phyloP scores from a whole-genome alignment of 2,797 vertebrate genomes.

The Ateles fusciceps region DNA sequence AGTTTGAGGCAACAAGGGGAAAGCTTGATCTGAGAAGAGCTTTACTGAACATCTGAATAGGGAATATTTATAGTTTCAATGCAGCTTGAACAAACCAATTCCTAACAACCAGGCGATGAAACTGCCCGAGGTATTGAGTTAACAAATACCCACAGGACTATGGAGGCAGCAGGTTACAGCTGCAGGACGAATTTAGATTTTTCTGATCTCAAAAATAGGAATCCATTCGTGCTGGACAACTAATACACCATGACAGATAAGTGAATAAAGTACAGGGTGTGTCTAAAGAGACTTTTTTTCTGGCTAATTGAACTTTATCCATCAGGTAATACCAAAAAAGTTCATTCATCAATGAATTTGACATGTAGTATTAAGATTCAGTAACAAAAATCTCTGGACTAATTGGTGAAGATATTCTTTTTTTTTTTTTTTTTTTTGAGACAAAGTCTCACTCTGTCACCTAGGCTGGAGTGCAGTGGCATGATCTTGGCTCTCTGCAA shows the following conservation, averaged over 20 bases:
- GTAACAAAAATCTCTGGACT: conserved; percentile 40
- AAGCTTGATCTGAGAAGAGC: conserved; percentile 29
- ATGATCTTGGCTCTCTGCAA: background rate
- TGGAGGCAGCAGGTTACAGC: background rate
- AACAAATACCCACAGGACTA: background rate
- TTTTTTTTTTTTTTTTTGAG: background rate
- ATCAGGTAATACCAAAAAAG: background rate
- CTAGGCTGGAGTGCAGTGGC: background rate
- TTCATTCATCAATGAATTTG: background rate
- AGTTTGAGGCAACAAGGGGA: background rate
- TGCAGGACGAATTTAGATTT: background rate
- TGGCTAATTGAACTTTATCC: background rate
- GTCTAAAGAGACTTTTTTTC: background rate
- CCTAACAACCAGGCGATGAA: background rate
- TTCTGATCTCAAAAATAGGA: conserved; percentile 58
- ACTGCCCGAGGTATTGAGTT: background rate
- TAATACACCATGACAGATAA: background rate
- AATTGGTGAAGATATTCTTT: conserved; percentile 10
- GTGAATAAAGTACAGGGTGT: background rate
- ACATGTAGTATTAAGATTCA: background rate
- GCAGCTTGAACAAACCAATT: background rate
- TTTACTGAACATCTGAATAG: background rate
- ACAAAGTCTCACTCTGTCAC: background rate
- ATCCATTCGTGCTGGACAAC: background rate
- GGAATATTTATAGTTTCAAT: background rate